Evolutionary conservation across 2,888 invertebrate species (phyloP), one percentile per base, ranked within the genome.

Genomic region (Neoscelio sp.): DNA sequence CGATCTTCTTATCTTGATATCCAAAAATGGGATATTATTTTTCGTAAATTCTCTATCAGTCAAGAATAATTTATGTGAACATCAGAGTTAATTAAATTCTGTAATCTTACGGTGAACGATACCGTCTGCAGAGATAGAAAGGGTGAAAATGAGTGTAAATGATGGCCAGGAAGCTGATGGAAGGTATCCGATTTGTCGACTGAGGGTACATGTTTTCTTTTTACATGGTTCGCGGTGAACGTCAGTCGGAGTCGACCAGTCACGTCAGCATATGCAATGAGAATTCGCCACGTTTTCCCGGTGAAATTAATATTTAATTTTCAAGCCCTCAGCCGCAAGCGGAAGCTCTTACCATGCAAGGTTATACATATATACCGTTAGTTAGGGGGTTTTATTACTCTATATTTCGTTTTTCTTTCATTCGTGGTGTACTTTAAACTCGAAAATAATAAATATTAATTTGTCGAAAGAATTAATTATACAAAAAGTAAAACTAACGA

Each of bases 251-350:
- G 48, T 35, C 35, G 78, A 64, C 62, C 58, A 44, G 68, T 62
- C 64, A 26, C 73, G 80, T 64, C 67, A 78, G 85, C 84, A 85
- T 85, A 82, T 80, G 83, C 81, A 82, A 84, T 83, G 84, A 86
- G 85, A 85, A 83, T 84, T 80, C 81, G 80, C 83, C 82, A 44
- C 79, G 77, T 76, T 78, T 42, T 74, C 80, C 71, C 67, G 78
- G 80, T 76, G 75, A 84, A 87, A 88, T 88, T 88, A 88, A 88
- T 88, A 87, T 88, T 88, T 88, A 86, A 88, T 87, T 87, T 87
- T 84, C 85, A 80, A 85, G 84, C 85, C 84, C 83, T 85, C 84
- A 82, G 83, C 83, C 85, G 81, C 83, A 76, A 67, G 80, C 80
- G 82, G 86, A 85, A 83, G 82, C 80, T 84, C 65, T 77, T 79